Percentiles rank a stretch among this genome's conserved stretches.
Conservation (phyloP, 2,888 invertebrate genomes). For the Odontothrips loti region DNA sequence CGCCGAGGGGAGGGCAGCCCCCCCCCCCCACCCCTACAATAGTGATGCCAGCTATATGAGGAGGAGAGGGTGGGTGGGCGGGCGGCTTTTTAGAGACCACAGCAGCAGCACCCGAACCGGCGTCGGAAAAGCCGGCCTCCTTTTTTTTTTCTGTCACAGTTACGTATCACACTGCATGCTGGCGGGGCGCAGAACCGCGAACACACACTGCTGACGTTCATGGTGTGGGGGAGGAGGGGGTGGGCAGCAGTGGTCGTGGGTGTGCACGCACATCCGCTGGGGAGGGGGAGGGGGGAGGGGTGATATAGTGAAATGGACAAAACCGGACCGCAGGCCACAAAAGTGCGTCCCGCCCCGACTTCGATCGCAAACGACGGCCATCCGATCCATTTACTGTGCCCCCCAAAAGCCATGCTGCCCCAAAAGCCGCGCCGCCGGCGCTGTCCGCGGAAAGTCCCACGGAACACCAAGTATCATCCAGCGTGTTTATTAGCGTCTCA, state of each 20-base stretch:
- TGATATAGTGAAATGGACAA: too few species aligned
- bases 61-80: background rate
- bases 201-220: background rate
- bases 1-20: too few species aligned
- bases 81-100: conserved; percentile 4
- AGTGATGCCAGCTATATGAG: too few species aligned
- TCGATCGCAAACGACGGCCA: too few species aligned
- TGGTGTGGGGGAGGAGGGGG: background rate
- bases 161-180: conserved; percentile 8
- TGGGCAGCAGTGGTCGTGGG: background rate
- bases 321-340: too few species aligned
- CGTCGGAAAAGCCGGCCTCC: background rate
- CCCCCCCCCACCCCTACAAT: background rate
- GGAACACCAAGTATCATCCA: too few species aligned
- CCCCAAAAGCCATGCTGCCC: too few species aligned
- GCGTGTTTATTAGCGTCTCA: too few species aligned
- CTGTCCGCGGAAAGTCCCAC: too few species aligned
- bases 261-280: background rate
- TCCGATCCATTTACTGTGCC: too few species aligned
- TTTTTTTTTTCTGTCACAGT: conserved; percentile 17
- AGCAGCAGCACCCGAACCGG: background rate
- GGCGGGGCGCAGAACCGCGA: background rate
- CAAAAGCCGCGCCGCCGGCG: too few species aligned
- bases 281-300: background rate
- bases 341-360: too few species aligned